Conservation (phyloP, 2,888 invertebrate species). For the Plusia festucae region DNA sequence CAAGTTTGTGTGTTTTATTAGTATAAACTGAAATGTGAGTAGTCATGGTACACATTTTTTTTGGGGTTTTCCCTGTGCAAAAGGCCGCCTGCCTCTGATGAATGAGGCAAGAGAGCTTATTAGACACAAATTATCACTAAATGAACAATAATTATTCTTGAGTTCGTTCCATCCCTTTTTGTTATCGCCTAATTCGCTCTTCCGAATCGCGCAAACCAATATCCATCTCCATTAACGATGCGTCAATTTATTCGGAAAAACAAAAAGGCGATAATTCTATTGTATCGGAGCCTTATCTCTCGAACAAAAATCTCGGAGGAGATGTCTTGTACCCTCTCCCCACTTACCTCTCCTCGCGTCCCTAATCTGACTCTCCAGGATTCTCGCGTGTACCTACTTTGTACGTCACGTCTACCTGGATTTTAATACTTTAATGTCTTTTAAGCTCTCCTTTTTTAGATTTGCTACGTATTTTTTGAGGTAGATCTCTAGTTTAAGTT, state of each 20-base stretch:
- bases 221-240: constrained; percentile 4
- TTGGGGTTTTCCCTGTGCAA: no score
- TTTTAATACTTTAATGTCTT: constrained; percentile 2
- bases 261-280: background rate
- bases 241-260: background rate
- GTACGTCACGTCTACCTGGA: constrained; percentile 17
- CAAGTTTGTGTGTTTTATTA: no score
- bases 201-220: constrained; percentile 1
- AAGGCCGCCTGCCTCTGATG: no score
- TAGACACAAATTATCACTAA: no score
- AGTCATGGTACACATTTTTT: no score
- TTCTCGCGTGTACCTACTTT: constrained; percentile 12
- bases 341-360: constrained; percentile 13
- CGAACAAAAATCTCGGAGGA: constrained; percentile 31
- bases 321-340: constrained; percentile 27
- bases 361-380: constrained; percentile 37
- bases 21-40: no score
- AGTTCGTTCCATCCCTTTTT: background rate
- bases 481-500: no score
- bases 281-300: constrained; percentile 12
- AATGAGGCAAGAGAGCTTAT: no score
- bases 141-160: no score
- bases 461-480: background rate
- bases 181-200: background rate
- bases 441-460: background rate